Percentiles rank a stretch among this genome's conserved stretches.
Conservation (phyloP, 1,140 invertebrate species). For the Ylistrum balloti region DNA sequence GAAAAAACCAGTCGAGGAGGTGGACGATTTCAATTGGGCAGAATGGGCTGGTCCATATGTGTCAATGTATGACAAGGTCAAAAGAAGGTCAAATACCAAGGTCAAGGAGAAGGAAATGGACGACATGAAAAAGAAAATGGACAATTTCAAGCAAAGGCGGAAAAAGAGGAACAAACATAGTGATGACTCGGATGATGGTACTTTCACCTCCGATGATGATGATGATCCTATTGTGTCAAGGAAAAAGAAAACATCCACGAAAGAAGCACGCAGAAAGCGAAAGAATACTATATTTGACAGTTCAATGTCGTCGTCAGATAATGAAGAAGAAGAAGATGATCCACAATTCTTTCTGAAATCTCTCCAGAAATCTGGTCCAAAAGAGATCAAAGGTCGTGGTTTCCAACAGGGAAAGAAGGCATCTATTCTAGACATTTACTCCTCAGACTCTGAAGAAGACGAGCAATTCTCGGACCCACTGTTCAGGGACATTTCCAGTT, state of each 20-base stretch:
- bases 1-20: slow-evolving; percentile 84
- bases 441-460: slow-evolving; percentile 68
- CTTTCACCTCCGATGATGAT: slow-evolving; percentile 66
- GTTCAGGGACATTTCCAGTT: not conserved
- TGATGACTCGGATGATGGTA: slow-evolving; percentile 69
- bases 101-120: slow-evolving; percentile 87
- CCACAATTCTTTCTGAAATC: slow-evolving; percentile 47
- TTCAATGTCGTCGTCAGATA: slow-evolving; percentile 1
- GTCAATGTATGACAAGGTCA: slow-evolving; percentile 99
- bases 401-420: slow-evolving; percentile 50
- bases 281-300: slow-evolving; percentile 12
- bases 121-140: slow-evolving; percentile 91
- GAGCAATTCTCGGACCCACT: not conserved
- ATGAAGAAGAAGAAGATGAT: slow-evolving; percentile 43
- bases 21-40: slow-evolving; percentile 65
- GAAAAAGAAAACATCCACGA: slow-evolving; percentile 67
- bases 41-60: slow-evolving; percentile 86
- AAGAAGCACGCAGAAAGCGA: not conserved
- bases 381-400: slow-evolving; percentile 40
- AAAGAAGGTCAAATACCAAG: slow-evolving; percentile 92
- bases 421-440: slow-evolving; percentile 67
- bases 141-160: slow-evolving; percentile 91
- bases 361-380: slow-evolving; percentile 18
- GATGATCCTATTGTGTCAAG: slow-evolving; percentile 63
- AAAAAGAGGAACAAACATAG: slow-evolving; percentile 67